A percentile compares a stretch with the other conserved stretches of the same genome.
phyloP scores from a whole-genome alignment of 2,888 invertebrate species.

The Polietes domitor region DNA sequence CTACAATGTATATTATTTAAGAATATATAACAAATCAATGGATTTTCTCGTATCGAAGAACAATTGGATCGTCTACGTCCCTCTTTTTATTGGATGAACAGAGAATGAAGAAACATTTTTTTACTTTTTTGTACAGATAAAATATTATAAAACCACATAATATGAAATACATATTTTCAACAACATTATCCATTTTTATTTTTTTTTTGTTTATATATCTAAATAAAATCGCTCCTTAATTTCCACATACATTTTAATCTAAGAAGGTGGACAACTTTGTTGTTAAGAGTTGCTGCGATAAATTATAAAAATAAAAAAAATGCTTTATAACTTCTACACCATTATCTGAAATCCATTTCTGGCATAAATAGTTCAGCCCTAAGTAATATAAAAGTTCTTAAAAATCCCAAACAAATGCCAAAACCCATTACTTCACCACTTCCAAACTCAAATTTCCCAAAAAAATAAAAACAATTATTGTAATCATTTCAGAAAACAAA shows the following conservation, averaged over 20 bases:
- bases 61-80: constrained; percentile 21
- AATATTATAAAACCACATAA: constrained; percentile 13
- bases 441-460: no score
- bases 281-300: no score
- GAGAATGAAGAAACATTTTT: constrained; percentile 27
- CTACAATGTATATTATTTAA: constrained; percentile 24
- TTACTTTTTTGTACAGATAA: constrained; percentile 15
- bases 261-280: no score
- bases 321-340: no score
- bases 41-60: constrained; percentile 23
- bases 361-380: no score
- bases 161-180: constrained; percentile 5
- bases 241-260: not conserved
- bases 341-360: no score
- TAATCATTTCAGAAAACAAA: no score
- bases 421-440: no score
- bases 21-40: constrained; percentile 27
- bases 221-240: not conserved
- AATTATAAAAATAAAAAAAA: no score
- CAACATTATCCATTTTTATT: not conserved
- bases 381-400: no score
- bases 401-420: no score
- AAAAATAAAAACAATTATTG: no score
- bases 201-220: not conserved
- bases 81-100: constrained; percentile 24